Base-by-base conservation (phyloP, 2,113 vertebrate species). In the Clinocottus analis region DNA sequence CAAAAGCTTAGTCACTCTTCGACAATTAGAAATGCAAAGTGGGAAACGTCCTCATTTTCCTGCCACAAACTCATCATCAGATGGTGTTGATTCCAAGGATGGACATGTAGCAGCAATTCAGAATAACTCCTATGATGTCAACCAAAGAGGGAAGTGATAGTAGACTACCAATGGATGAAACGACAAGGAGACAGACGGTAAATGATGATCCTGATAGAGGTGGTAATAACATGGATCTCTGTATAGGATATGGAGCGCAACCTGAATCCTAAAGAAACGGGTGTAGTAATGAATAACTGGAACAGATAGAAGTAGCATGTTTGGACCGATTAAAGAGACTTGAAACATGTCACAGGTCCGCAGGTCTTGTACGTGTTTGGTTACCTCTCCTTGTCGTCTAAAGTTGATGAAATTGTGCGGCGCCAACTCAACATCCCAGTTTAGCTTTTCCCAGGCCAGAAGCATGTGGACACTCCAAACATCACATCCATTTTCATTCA, bases 211-310 rank as follows among this genome's bases (percentile, higher is more conserved):
- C 51, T 25, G 58, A 41, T 25, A 51, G 37, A 75, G 63, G 45
- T 55, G 71, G n/a, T 70, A n/a, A 58, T 37, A 63, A n/a, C 19
- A n/a, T 14, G 49, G 35, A 17, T 33, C 5, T 31, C 31, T 55
- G 43, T 9, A 33, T 31, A 9, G 31, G 72, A 86, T 90, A 80
- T 75, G 62, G 60, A 87, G 76, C 84, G 69, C 73, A 75, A 25
- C 62, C 56, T 60, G 76, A 84, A 68, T 75, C 13, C 47, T n/a
- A 58, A 74, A 33, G 43, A 35, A 27, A 27, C 51, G 6, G 19
- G 19, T 56, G 29, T 13, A 27, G 62, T 59, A 55, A 45, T 73
- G 47, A 47, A 49, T 62, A 37, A 75, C 80, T 86, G 69, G 69
- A 81, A 56, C 68, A 74, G 49, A 53, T 11, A 25, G 63, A 63